Evolutionary conservation across 2,888 invertebrate species (phyloP).

Genomic region (Sinelater perroti): DNA sequence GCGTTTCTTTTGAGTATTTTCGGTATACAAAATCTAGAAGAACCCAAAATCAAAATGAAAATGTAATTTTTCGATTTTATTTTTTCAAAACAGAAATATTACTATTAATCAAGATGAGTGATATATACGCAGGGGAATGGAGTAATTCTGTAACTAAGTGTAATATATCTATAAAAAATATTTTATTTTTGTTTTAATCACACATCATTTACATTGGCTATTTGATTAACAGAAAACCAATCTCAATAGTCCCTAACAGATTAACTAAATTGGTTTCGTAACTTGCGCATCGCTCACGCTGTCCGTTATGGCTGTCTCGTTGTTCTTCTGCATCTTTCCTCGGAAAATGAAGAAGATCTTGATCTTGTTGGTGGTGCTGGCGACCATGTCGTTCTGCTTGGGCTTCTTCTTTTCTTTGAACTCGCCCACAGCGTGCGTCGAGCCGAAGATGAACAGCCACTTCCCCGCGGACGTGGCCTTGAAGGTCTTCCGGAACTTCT

Average conservation of each 20-base stretch:
- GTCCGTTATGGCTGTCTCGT: conserved; percentile 11
- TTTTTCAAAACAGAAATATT: too few species aligned
- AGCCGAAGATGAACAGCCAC: conserved; percentile 53
- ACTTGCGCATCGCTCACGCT: conserved; percentile 11
- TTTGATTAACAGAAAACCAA: neutral
- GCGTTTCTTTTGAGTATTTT: too few species aligned
- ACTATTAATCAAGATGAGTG: too few species aligned
- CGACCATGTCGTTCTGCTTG: conserved; percentile 10
- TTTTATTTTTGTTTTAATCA: too few species aligned
- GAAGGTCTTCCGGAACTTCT: conserved; percentile 74
- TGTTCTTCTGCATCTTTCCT: conserved; percentile 17
- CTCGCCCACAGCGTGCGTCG: neutral
- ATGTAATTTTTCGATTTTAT: too few species aligned
- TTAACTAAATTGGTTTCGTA: neutral
- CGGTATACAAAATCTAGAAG: too few species aligned
- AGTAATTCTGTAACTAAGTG: too few species aligned
- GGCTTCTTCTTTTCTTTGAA: conserved; percentile 22
- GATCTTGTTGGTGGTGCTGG: conserved; percentile 10
- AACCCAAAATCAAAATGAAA: too few species aligned
- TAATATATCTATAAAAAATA: too few species aligned
- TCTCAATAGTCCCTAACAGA: neutral
- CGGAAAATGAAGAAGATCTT: conserved; percentile 23
- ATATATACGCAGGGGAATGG: too few species aligned
- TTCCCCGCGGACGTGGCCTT: conserved; percentile 64
- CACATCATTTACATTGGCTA: too few species aligned